Evolutionary conservation across 1,140 invertebrate species (phyloP), one percentile per base, ranked within the genome.

Genomic region (Brachystomella parvula): DNA sequence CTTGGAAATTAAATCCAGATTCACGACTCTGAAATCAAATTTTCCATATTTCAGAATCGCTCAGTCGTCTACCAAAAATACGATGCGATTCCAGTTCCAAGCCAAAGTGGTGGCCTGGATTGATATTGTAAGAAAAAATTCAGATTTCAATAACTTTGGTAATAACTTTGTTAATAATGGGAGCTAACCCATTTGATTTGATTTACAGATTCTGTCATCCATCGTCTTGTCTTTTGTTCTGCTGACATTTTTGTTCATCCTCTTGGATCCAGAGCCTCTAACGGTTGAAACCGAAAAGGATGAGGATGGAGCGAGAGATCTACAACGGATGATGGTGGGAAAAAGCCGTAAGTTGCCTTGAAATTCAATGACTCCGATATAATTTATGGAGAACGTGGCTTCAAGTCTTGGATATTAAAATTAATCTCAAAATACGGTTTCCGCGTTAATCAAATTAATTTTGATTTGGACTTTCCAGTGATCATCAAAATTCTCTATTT

Each of bases 61-160:
- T 53, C 24, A 15, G 49, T 3, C 9, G 24, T 53, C 12, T 6
- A 53, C 12, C 9, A 53, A 24, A 12, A 53, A 39, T 12, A 60
- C 19, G 3, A 62, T 62, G 60, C 9, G 60, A 26, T 66, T 57
- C 47, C 68, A 69, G 31, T 66, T 49, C 24, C 39, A 61, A 49
- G 64, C 68, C 30, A 66, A 66, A 47, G 60, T 63, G 24, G 56
- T 69, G 30, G 68, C 64, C 47, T 66, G 65, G 47, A 61, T 64
- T 61, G 64, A 69, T 39, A 63, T 69, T 31, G 68, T 69, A 63
- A 69, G 67, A 53, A 39, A 35, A 35, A 15, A 35, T 60, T 60
- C 9, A 47, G 60, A 15, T 28, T 28, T 26, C 24, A 29, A 53
- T 6, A 17, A 17, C 6, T 17, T 12, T 12, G 9, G 15, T 59